Evolutionary conservation across 2,113 vertebrate species (phyloP), one percentile per base, ranked within the genome.

Genomic region (Entosphenus tridentatus): DNA sequence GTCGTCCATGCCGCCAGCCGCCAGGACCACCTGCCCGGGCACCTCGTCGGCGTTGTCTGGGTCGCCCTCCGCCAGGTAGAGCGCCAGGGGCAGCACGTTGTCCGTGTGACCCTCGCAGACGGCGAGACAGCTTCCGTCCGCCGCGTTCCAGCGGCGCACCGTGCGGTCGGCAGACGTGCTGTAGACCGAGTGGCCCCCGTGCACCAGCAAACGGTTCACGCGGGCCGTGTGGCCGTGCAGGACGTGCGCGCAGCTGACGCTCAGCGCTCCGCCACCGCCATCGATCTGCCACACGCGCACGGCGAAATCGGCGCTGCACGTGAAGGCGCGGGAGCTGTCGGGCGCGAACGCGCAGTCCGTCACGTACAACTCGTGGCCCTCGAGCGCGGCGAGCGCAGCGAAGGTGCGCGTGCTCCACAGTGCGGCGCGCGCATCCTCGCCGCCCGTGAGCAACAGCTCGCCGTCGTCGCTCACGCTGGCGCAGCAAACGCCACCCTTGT

Each of bases 401-500:
- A 73, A 76, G 81, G 73, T 81, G 81, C 75, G 82, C 83, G 84
- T 82, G 77, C 79, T 81, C 84, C 84, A 85, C 71, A 85, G 78
- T 12, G 83, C 76, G 0, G 82, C 83, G 0, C 81, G 84, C 73
- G 81, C 80, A 69, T 85, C 84, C 75, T 85, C 84, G 9, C 84
- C 85, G 67, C 81, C 82, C 0, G 84, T 85, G 4, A 85, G 78
- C 75, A 85, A 76, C 56, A 80, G 80, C 76, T 79, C 79, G 68
- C 84, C 84, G 6, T 85, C 81, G 0, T 82, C 82, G 73, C 84
- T 85, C 74, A 85, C 73, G 73, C 83, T 85, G 70, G 84, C 74
- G 82, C 84, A 85, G 75, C 85, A 85, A 77, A 85, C 83, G 71
- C 83, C 84, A 13, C 83, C 82, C 5, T 77, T 78, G 78, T 85